Evolutionary conservation across 1,140 invertebrate genomes (phyloP).

Genomic region (Zeugodacus cucurbitae): DNA sequence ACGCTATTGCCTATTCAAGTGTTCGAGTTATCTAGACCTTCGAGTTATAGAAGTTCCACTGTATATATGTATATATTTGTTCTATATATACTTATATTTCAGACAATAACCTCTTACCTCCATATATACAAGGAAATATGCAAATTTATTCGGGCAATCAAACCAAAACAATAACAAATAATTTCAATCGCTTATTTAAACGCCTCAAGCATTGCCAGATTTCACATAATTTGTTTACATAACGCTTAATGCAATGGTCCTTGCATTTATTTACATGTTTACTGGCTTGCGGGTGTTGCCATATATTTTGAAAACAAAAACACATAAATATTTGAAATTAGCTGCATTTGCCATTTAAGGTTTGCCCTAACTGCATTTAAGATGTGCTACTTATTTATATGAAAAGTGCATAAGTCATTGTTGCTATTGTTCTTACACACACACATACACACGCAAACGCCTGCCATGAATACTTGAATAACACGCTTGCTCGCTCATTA

Average conservation of each 20-base stretch:
- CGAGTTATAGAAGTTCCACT: too few relatives aligned
- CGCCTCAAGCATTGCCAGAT: not conserved
- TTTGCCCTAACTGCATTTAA: not conserved
- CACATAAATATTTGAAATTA: not conserved
- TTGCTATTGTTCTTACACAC: not conserved
- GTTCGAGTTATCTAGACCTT: too few relatives aligned
- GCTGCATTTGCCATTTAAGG: not conserved
- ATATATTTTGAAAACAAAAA: not conserved
- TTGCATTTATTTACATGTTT: slow-evolving; percentile 13
- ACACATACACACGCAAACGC: not conserved
- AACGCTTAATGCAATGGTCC: not conserved
- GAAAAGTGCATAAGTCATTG: not conserved
- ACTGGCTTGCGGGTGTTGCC: not conserved
- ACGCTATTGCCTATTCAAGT: too few relatives aligned
- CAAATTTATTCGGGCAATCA: not conserved
- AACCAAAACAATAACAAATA: not conserved
- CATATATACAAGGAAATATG: not conserved
- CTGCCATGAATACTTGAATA: not conserved
- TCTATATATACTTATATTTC: too few relatives aligned
- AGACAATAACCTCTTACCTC: too few relatives aligned
- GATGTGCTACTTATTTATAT: not conserved
- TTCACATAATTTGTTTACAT: slow-evolving; percentile 21
- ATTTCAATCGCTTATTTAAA: not conserved
- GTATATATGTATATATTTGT: too few relatives aligned
- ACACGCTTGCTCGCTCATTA: not conserved